Conservation (phyloP, 2,113 vertebrate species). For the Gymnarchus niloticus region DNA sequence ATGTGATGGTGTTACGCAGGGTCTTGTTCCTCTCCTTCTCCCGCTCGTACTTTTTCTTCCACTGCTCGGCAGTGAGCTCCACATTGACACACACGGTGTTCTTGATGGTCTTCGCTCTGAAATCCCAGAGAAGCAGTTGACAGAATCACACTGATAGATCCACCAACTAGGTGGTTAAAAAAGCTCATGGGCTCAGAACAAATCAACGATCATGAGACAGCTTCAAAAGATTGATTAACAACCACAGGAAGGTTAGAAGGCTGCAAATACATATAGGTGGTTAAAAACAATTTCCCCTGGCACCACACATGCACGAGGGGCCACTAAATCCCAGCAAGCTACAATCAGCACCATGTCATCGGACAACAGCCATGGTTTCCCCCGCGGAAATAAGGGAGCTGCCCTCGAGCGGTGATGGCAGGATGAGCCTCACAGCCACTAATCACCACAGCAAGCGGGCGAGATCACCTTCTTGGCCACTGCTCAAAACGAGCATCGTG, state of each 20-base stretch:
- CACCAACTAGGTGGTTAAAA: neutral
- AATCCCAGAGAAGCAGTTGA: neutral
- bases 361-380: too few relatives aligned
- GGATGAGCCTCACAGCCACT: too few relatives aligned
- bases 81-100: slow-evolving; percentile 93
- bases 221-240: neutral
- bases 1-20: slow-evolving; percentile 83
- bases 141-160: slow-evolving; percentile 28
- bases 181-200: neutral
- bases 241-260: neutral
- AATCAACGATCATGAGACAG: neutral
- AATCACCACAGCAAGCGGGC: too few relatives aligned
- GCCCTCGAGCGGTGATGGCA: too few relatives aligned
- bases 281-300: too few relatives aligned
- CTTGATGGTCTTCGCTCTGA: slow-evolving; percentile 97
- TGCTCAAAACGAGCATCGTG: too few relatives aligned
- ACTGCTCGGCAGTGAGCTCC: slow-evolving; percentile 93
- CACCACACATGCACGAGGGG: too few relatives aligned
- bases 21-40: slow-evolving; percentile 93
- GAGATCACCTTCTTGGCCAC: too few relatives aligned
- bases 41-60: slow-evolving; percentile 96
- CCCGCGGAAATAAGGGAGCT: too few relatives aligned
- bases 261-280: neutral
- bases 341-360: too few relatives aligned
- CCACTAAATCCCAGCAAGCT: too few relatives aligned